phyloP scores from a whole-genome alignment of 2,797 vertebrate species.

The Gymnothorax javanicus region DNA sequence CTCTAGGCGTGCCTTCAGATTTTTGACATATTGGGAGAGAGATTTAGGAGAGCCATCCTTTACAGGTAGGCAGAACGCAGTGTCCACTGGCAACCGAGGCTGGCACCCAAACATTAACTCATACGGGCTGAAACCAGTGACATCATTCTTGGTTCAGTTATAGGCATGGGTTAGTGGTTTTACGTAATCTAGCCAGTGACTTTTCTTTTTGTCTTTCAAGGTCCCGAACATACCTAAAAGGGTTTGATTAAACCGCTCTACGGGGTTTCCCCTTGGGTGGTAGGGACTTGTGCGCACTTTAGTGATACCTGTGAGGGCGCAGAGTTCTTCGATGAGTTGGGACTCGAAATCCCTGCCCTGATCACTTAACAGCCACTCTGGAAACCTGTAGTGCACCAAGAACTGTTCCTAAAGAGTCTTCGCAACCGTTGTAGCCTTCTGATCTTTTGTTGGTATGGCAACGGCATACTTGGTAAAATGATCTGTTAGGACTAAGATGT shows the following conservation, averaged over 20 bases:
- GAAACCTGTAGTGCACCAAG: neutral
- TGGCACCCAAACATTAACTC: conserved; percentile 4
- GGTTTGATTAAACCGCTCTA: too few relatives aligned
- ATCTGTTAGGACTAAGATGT: too few relatives aligned
- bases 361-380: neutral
- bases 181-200: neutral
- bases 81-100: neutral
- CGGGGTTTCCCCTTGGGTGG: too few relatives aligned
- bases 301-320: neutral
- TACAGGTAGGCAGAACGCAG: neutral
- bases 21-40: neutral
- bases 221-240: too few relatives aligned
- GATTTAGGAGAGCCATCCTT: neutral
- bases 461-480: too few relatives aligned
- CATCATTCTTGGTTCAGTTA: conserved; percentile 23
- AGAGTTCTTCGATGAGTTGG: neutral
- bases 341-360: neutral
- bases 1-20: neutral
- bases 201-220: neutral
- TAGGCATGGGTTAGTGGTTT: conserved; percentile 20
- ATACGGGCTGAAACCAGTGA: neutral
- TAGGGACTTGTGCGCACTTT: neutral
- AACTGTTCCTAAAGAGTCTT: neutral
- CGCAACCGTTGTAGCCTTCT: neutral
- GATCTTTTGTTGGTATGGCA: too few relatives aligned